These are phyloP conservation scores for Trichoplusia ni DNA, from an alignment of 1,140 invertebrate species.

Conservation along the genomic window DNA sequence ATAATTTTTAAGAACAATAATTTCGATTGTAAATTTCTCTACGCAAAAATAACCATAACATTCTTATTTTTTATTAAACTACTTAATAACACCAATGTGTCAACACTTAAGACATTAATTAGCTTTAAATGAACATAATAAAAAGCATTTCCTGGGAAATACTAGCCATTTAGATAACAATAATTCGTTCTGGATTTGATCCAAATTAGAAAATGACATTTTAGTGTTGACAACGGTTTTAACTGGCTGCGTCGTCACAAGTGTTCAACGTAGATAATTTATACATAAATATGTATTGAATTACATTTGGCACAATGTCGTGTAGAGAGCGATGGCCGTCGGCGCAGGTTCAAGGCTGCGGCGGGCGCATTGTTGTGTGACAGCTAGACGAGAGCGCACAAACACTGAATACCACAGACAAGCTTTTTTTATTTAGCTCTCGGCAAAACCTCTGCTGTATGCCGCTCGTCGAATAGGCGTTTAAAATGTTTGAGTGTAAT, in stretches of 20 bases:
- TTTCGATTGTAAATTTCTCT: too few relatives aligned
- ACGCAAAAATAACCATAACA: not conserved
- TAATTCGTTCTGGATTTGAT: conserved; percentile 3
- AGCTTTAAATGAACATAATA: not conserved
- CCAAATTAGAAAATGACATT: conserved; percentile 13
- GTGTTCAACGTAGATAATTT: not conserved
- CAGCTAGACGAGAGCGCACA: conserved; percentile 27
- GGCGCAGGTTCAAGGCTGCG: conserved; percentile 43
- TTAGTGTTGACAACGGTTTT: not conserved
- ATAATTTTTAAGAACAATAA: too few relatives aligned
- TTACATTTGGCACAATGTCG: conserved; percentile 41
- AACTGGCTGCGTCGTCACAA: not conserved
- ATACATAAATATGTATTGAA: conserved; percentile 24
- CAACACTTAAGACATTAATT: not conserved
- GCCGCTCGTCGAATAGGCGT: not conserved
- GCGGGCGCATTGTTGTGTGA: conserved; percentile 35
- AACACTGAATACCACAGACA: conserved; percentile 20
- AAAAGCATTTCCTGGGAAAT: not conserved
- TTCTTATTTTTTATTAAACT: not conserved
- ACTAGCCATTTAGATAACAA: not conserved
- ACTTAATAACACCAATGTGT: not conserved
- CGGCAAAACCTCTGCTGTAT: not conserved
- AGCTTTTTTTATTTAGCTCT: conserved; percentile 13
- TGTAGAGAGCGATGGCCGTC: conserved; percentile 34
- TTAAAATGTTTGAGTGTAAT: too few relatives aligned